Evolutionary conservation across 2,888 invertebrate species (phyloP).

Genomic region (Unio delphinus): DNA sequence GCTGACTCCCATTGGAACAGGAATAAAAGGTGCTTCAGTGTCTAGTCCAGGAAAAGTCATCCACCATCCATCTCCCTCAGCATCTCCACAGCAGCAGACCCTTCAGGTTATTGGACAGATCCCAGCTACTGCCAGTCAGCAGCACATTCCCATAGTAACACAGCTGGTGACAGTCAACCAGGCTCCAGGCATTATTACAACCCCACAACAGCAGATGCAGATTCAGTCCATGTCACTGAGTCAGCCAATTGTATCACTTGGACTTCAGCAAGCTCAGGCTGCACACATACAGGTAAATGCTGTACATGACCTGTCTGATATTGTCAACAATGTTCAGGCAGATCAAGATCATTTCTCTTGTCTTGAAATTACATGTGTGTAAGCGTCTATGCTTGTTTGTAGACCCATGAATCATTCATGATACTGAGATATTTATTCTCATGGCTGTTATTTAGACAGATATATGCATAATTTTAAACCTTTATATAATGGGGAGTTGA

Average conservation of each 20-base stretch:
- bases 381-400: too few relatives aligned
- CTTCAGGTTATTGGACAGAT: conserved; percentile 39
- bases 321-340: background rate
- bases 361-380: too few relatives aligned
- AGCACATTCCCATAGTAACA: conserved; percentile 40
- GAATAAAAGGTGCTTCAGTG: conserved; percentile 31
- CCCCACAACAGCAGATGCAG: conserved; percentile 50
- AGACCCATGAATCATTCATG: too few relatives aligned
- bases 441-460: too few relatives aligned
- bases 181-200: conserved; percentile 37
- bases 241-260: conserved; percentile 51
- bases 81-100: conserved; percentile 38
- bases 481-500: too few relatives aligned
- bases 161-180: conserved; percentile 54
- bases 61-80: conserved; percentile 34
- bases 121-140: conserved; percentile 30
- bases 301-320: background rate
- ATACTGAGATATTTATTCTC: too few relatives aligned
- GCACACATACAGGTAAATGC: conserved; percentile 21
- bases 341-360: background rate
- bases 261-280: conserved; percentile 17
- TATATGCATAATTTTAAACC: too few relatives aligned
- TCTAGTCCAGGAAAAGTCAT: conserved; percentile 33
- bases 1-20: conserved; percentile 33
- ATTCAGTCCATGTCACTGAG: conserved; percentile 44